Evolutionary conservation across 1,140 invertebrate genomes (phyloP).

Genomic region (Neotoxoptera formosana): DNA sequence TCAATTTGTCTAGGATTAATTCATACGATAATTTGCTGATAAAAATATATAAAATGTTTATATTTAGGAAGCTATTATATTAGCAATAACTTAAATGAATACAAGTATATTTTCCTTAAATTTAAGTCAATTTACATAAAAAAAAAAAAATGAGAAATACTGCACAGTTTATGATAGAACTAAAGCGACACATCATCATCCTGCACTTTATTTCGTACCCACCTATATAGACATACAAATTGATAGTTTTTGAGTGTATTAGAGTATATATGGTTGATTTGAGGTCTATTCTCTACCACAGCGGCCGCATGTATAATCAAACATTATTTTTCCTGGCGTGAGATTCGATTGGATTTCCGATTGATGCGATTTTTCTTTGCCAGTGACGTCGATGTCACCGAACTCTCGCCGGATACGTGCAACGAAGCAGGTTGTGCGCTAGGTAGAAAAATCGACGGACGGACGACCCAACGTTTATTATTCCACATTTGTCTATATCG

Average conservation of each 20-base stretch:
- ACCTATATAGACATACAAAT: neutral
- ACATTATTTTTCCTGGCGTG: neutral
- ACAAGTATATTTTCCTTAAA: neutral
- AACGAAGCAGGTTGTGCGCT: neutral
- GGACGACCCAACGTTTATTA: constrained; percentile 23
- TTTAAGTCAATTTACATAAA: neutral
- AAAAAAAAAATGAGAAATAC: neutral
- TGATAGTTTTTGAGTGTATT: neutral
- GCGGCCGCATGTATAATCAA: neutral
- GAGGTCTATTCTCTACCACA: neutral
- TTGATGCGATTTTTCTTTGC: constrained; percentile 16
- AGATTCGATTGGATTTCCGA: constrained; percentile 11
- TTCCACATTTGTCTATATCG: constrained; percentile 54
- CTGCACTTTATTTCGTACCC: neutral
- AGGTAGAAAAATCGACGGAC: constrained; percentile 21
- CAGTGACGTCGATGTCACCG: neutral
- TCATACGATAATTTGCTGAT: too few species aligned
- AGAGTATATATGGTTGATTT: neutral
- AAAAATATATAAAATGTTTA: too few species aligned
- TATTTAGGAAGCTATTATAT: neutral
- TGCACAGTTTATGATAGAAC: neutral
- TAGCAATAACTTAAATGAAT: neutral
- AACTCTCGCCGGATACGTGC: neutral
- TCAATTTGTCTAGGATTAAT: too few species aligned
- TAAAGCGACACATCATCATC: neutral